Conservation (phyloP, 2,888 invertebrate genomes). For the Drosophila niveifrons region DNA sequence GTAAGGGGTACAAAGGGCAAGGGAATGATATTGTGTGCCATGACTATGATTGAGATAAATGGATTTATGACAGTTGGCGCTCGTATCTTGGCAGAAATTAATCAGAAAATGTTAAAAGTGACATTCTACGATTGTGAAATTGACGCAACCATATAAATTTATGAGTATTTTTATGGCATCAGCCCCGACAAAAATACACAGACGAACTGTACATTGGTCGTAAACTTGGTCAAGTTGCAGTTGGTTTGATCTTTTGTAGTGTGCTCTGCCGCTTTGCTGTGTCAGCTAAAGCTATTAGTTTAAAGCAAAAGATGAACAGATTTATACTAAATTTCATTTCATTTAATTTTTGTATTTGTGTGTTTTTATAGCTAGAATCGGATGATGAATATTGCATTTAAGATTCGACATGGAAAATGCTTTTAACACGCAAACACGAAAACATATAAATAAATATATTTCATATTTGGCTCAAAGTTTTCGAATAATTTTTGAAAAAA, state of each 20-base stretch:
- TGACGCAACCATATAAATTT: constrained; percentile 71
- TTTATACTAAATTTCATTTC: neutral
- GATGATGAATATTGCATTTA: constrained; percentile 38
- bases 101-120: constrained; percentile 74
- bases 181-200: constrained; percentile 25
- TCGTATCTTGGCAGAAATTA: constrained; percentile 72
- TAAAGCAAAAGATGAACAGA: neutral
- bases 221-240: constrained; percentile 28
- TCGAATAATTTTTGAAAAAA: constrained; percentile 64
- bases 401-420: constrained; percentile 11
- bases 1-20: neutral
- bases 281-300: constrained; percentile 1
- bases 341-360: neutral
- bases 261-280: neutral
- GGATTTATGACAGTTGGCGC: constrained; percentile 67
- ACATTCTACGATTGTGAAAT: constrained; percentile 74
- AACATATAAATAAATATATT: constrained; percentile 28
- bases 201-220: neutral
- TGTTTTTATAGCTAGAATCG: constrained; percentile 6
- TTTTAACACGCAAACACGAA: constrained; percentile 4
- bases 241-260: neutral
- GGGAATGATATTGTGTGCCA: constrained; percentile 48
- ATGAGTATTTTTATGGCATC: constrained; percentile 57
- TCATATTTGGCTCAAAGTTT: constrained; percentile 68
- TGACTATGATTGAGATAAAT: constrained; percentile 78